Evolutionary conservation across 2,113 vertebrate genomes (phyloP).

Genomic region (Solea senegalensis): DNA sequence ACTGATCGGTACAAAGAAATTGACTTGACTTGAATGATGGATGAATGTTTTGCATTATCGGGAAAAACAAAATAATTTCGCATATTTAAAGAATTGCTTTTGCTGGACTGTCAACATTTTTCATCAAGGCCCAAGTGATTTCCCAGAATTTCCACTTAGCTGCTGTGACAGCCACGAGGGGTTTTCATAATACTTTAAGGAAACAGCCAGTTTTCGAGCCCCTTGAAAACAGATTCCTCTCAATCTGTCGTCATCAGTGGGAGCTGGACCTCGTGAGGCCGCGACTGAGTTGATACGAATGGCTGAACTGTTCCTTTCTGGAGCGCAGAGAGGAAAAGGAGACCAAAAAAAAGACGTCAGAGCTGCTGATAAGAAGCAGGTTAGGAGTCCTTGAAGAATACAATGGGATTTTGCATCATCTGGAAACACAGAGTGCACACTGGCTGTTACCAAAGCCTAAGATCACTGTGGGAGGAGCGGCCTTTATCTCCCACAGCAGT

Average conservation of each 20-base stretch:
- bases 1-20: no score
- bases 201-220: conserved; percentile 11
- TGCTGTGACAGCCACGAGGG: conserved; percentile 1
- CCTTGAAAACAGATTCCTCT: conserved; percentile 17
- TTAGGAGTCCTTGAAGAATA: conserved; percentile 66
- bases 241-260: conserved; percentile 11
- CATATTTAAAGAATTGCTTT: conserved; percentile 8
- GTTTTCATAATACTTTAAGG: conserved; percentile 11
- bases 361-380: conserved; percentile 65
- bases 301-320: conserved; percentile 41
- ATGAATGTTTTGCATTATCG: background rate
- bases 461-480: conserved; percentile 43
- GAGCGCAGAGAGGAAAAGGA: conserved; percentile 42
- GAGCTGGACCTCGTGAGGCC: background rate
- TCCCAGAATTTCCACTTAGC: conserved; percentile 10
- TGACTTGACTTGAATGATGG: background rate
- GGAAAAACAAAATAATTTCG: conserved; percentile 5
- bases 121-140: conserved; percentile 10
- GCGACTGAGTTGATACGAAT: conserved; percentile 35
- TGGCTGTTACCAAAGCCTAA: conserved; percentile 29
- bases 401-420: conserved; percentile 60
- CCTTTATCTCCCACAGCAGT: conserved; percentile 54
- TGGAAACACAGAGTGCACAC: conserved; percentile 50
- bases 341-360: conserved; percentile 20
- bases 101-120: conserved; percentile 10